These are phyloP conservation scores for Meliscaeva auricollis DNA, from an alignment of 2,888 invertebrate genomes.

Conservation along the genomic window DNA sequence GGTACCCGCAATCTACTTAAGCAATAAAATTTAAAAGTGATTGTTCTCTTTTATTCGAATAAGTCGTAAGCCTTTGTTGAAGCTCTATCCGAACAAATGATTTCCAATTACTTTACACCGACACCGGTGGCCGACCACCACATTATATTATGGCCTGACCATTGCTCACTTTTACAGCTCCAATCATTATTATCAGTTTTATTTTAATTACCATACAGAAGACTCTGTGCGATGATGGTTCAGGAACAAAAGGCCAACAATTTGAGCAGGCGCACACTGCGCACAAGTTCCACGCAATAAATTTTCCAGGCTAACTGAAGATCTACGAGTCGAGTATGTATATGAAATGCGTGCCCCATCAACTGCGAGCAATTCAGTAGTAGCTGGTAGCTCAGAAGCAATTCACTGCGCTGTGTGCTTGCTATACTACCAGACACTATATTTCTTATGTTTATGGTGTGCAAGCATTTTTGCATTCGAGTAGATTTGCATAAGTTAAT, in stretches of 20 bases:
- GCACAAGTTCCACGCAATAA: conserved; percentile 72
- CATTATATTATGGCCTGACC: neutral
- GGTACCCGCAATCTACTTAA: too few relatives aligned
- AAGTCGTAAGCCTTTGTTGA: conserved; percentile 38
- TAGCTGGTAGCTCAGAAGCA: conserved; percentile 12
- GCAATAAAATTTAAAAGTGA: too few relatives aligned
- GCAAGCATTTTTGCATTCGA: conserved; percentile 65
- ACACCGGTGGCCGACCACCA: neutral
- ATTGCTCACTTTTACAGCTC: conserved; percentile 58
- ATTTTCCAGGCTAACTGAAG: conserved; percentile 64
- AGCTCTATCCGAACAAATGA: conserved; percentile 47
- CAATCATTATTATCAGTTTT: conserved; percentile 71
- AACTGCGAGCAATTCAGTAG: neutral
- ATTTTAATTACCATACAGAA: conserved; percentile 56
- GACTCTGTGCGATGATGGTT: conserved; percentile 5
- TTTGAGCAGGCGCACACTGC: conserved; percentile 37
- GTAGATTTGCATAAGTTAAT: conserved; percentile 74
- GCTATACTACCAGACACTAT: conserved; percentile 18
- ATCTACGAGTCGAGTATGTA: conserved; percentile 17
- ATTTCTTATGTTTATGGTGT: conserved; percentile 15
- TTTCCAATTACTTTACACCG: conserved; percentile 40
- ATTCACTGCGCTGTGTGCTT: too few relatives aligned
- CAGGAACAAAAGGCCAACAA: conserved; percentile 59
- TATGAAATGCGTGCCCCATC: conserved; percentile 55
- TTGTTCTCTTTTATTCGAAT: neutral